Base-by-base conservation (phyloP, 2,797 vertebrate genomes). In the Acropternis orthonyx region DNA sequence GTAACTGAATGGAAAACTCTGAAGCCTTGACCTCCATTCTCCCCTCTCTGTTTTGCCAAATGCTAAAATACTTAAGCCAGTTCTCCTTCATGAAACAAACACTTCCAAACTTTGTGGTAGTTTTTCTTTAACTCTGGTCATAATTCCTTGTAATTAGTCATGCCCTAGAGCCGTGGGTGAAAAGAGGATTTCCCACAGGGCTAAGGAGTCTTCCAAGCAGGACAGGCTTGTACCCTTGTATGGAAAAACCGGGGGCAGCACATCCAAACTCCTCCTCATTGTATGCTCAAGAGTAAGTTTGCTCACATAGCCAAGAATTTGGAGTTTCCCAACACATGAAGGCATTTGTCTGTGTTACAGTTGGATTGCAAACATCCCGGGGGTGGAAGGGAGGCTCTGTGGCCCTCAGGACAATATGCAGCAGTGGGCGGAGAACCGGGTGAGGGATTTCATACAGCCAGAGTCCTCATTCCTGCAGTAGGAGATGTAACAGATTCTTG, bases 1-100 rank as follows among this genome's bases (percentile, higher is more conserved):
- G 79, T 43, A 94, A 92, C 52, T 6, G 21, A 92, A 92, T 80
- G 92, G 93, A 96, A 96, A 96, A 92, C 67, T 93, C 78, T 85
- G 91, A 67, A 94, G 67, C 71, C 74, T 90, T 92, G 91, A 94
- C 85, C 94, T 95, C 67, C 67, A 14, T 76, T 89, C 54, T 80
- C 89, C 88, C 62, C 59, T 23, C 34, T 78, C 55, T 82, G 22
- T 56, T 95, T 74, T 85, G 93, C 92, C 88, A 94, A 87, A 95
- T 79, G 48, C 67, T 86, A 23, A 80, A 92, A 58, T 92, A 61
- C 21, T 86, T 43, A 79, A 88, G 73, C 71, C 74, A 82, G 11
- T 88, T 95, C 89, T 88, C 59, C 49, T 24, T 81, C 51, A 59
- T 68, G 59, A 94, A 91, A 75, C 32, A 74, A 81, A 77, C 43